phyloP scores from a whole-genome alignment of 2,113 vertebrate species.

The Athene noctua region DNA sequence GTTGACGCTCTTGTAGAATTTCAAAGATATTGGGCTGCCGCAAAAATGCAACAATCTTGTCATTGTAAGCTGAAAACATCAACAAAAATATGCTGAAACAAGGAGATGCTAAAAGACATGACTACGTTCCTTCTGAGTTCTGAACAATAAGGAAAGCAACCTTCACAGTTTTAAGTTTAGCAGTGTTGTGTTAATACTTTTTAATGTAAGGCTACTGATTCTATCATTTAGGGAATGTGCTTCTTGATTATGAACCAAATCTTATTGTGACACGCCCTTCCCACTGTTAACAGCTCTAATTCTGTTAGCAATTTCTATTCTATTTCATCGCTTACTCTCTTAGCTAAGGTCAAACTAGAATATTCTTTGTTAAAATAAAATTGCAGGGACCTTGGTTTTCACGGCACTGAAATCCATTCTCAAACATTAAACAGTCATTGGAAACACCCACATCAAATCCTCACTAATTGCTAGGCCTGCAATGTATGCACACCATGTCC shows the following conservation, averaged over 20 bases:
- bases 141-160: not conserved
- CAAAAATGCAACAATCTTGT: constrained; percentile 98
- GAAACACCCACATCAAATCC: not conserved
- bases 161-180: not conserved
- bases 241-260: not conserved
- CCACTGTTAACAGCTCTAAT: not conserved
- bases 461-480: not conserved
- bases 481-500: not conserved
- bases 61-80: constrained; percentile 89
- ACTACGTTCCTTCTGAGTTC: not conserved
- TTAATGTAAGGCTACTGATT: not conserved
- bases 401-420: not conserved
- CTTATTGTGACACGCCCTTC: not conserved
- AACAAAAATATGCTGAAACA: constrained; percentile 34
- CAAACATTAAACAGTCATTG: not conserved
- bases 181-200: not conserved
- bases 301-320: not conserved
- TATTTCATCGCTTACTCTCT: not conserved
- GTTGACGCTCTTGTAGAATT: constrained; percentile 96
- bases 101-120: not conserved
- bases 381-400: not conserved
- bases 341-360: not conserved
- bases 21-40: constrained; percentile 97
- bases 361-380: not conserved
- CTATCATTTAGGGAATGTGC: not conserved